These are phyloP conservation scores for Drosophila diplacantha DNA, from an alignment of 2,888 invertebrate genomes.

Conservation along the genomic window DNA sequence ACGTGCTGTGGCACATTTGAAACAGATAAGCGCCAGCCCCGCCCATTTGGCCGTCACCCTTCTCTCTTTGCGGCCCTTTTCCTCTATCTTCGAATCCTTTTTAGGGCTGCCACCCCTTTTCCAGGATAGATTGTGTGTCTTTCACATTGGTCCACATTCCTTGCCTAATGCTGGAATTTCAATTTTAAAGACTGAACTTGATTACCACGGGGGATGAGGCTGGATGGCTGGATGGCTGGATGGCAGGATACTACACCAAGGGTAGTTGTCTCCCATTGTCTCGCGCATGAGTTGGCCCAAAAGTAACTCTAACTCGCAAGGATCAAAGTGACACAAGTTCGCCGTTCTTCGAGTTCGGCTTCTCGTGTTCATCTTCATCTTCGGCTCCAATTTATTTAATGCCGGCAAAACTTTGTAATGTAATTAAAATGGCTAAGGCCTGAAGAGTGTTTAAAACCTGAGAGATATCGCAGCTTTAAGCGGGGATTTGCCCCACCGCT, in stretches of 20 bases:
- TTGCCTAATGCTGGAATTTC: slow-evolving; percentile 72
- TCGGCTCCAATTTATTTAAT: slow-evolving; percentile 66
- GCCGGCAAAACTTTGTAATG: slow-evolving; percentile 63
- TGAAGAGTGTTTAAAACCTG: slow-evolving; percentile 49
- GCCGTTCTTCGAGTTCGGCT: slow-evolving; percentile 13
- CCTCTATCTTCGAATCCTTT: slow-evolving; percentile 19
- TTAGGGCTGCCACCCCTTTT: slow-evolving; percentile 35
- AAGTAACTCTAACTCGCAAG: slow-evolving; percentile 54
- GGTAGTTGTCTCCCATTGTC: slow-evolving; percentile 55
- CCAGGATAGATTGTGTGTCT: slow-evolving; percentile 28
- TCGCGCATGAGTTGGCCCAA: slow-evolving; percentile 61
- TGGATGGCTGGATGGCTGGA: background rate
- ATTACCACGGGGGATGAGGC: slow-evolving; percentile 52
- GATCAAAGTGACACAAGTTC: slow-evolving; percentile 71
- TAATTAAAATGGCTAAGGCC: slow-evolving; percentile 68
- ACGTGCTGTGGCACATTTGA: slow-evolving; percentile 46
- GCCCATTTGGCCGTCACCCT: background rate
- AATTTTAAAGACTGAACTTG: slow-evolving; percentile 75
- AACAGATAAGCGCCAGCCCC: slow-evolving; percentile 38
- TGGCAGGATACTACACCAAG: slow-evolving; percentile 6
- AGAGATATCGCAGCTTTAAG: slow-evolving; percentile 48
- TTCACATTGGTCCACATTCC: slow-evolving; percentile 58
- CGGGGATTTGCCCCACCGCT: slow-evolving; percentile 12
- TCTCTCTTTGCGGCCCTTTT: slow-evolving; percentile 15
- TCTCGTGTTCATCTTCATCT: slow-evolving; percentile 25